A percentile compares a stretch with the other conserved stretches of the same genome.
Conservation (phyloP, 2,113 vertebrate genomes). For the Istiophorus platypterus region DNA sequence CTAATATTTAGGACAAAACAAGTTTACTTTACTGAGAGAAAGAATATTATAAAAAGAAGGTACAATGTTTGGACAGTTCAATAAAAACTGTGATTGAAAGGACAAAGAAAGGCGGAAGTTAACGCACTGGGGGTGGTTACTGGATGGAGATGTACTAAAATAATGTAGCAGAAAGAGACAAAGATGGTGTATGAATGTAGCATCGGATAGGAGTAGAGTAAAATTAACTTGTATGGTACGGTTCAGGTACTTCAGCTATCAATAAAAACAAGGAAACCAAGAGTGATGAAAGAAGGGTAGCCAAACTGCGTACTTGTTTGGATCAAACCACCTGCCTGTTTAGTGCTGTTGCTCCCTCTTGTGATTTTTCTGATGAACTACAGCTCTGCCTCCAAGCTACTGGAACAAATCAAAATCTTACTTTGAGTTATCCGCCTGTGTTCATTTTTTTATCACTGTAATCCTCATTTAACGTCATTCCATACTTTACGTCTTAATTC, state of each 20-base stretch:
- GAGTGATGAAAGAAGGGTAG: neutral
- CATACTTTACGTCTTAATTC: constrained; percentile 56
- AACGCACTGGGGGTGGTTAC: constrained; percentile 23
- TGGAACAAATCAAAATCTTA: constrained; percentile 24
- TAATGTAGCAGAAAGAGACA: constrained; percentile 44
- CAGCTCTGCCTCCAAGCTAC: constrained; percentile 38
- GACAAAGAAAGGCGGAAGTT: constrained; percentile 39
- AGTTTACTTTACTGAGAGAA: constrained; percentile 71
- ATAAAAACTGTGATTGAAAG: constrained; percentile 40
- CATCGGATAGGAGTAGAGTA: constrained; percentile 66
- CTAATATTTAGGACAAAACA: constrained; percentile 54
- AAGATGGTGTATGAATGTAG: constrained; percentile 71
- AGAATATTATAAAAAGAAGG: constrained; percentile 27
- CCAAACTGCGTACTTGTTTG: neutral
- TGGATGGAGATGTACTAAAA: neutral
- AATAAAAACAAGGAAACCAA: constrained; percentile 4
- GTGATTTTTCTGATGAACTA: constrained; percentile 28
- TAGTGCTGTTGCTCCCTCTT: constrained; percentile 46
- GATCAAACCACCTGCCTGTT: constrained; percentile 35
- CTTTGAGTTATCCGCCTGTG: constrained; percentile 32
- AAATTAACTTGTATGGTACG: constrained; percentile 62
- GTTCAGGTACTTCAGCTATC: constrained; percentile 27
- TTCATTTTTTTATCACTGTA: constrained; percentile 50
- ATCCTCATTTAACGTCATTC: constrained; percentile 67
- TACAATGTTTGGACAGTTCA: constrained; percentile 22